phyloP scores from a whole-genome alignment of 2,797 vertebrate genomes.

The Spea hammondii region DNA sequence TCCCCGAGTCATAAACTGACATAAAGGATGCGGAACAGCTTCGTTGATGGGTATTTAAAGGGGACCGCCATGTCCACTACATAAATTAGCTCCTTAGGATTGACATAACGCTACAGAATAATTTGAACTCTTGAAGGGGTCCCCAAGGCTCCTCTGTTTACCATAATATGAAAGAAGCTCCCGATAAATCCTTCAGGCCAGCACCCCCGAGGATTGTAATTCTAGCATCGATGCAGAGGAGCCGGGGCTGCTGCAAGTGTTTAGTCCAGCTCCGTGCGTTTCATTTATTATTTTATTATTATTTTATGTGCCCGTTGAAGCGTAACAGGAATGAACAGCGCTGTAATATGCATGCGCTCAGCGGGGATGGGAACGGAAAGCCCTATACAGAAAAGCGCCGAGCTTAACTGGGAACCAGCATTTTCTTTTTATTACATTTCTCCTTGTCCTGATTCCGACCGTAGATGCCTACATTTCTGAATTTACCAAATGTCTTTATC shows the following conservation, averaged over 20 bases:
- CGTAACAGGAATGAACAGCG: not conserved
- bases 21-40: not conserved
- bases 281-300: not conserved
- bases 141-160: not conserved
- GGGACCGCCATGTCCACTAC: not conserved
- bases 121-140: not conserved
- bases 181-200: not conserved
- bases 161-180: not conserved
- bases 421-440: not conserved
- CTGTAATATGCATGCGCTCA: not conserved
- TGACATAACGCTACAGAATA: not conserved
- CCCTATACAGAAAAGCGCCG: no score
- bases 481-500: no score
- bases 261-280: not conserved
- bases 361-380: not conserved
- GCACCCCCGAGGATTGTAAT: not conserved
- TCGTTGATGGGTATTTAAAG: constrained; percentile 1
- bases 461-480: no score
- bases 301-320: not conserved
- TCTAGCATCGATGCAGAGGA: not conserved
- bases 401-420: no score
- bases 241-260: not conserved
- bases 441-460: not conserved
- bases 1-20: not conserved
- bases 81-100: not conserved